Percentiles rank a stretch among this genome's conserved stretches.
Conservation (phyloP, 2,888 invertebrate species). For the Cartodere bifasciata region DNA sequence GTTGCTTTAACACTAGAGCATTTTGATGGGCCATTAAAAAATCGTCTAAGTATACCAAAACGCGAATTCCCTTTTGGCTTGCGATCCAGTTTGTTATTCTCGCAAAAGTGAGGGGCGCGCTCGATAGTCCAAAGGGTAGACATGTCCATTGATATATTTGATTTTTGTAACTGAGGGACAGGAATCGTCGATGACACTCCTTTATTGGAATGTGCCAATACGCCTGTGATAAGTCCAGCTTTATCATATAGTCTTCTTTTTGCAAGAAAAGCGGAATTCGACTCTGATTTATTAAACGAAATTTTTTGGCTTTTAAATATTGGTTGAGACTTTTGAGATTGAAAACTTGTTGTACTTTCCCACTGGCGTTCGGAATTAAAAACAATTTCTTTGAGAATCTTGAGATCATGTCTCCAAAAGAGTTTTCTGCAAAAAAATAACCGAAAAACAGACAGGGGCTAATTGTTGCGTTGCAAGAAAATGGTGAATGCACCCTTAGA, state of each 20-base stretch:
- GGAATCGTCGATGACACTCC: slow-evolving; percentile 9
- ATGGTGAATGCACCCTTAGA: no score
- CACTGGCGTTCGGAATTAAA: slow-evolving; percentile 7
- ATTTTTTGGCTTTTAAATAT: slow-evolving; percentile 11
- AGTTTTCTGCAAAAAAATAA: no score
- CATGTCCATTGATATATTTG: slow-evolving; percentile 9
- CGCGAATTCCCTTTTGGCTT: slow-evolving; percentile 6
- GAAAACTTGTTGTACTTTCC: slow-evolving; percentile 7
- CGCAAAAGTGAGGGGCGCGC: slow-evolving; percentile 11
- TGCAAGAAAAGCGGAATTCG: slow-evolving; percentile 14
- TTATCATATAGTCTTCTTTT: slow-evolving; percentile 12
- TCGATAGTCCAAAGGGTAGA: slow-evolving; percentile 15
- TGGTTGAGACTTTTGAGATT: slow-evolving; percentile 9
- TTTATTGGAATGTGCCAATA: slow-evolving; percentile 14
- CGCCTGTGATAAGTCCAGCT: slow-evolving; percentile 14
- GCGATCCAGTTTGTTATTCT: slow-evolving; percentile 11
- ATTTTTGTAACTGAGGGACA: slow-evolving; percentile 5
- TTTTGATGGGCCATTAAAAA: slow-evolving; percentile 11
- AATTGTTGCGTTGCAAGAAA: no score
- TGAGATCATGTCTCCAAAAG: no score
- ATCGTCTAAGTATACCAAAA: no score
- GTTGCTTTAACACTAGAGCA: slow-evolving; percentile 3
- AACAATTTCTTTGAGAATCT: slow-evolving; percentile 5
- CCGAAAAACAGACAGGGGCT: no score
- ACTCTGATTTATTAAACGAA: slow-evolving; percentile 13